Evolutionary conservation across 2,797 vertebrate genomes (phyloP), one percentile per base, ranked within the genome.

Genomic region (Fistularia tabacaria): DNA sequence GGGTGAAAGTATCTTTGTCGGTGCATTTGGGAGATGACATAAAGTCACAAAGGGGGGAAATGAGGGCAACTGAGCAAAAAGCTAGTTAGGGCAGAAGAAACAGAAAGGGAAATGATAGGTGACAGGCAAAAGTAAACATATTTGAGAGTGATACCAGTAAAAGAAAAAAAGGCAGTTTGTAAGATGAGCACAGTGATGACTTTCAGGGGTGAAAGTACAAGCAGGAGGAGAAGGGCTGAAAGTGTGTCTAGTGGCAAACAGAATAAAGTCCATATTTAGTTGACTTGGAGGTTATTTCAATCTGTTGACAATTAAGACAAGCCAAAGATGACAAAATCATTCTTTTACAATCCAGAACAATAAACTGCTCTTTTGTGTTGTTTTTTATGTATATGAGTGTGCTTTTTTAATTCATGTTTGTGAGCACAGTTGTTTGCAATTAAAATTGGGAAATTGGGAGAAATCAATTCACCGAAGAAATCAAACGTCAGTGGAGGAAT

Each of bases 31-130:
- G 36, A 47, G 49, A 54, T 65, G 52, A 61, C 54, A 49, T 41
- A 36, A 61, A 53, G 50, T 53, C 64, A 54, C 37, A 25, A 25
- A 42, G 57, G 41, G 51, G 12, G 14, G 14, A 69, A 59, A 66
- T 71, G 57, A 67, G 54, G 47, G 63, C 51, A 69, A 55, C 73
- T 45, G 48, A 64, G 74, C 51, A 64, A 65, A 71, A 63, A 54
- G 72, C 61, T 52, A 53, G 47, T 59, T 43, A 13, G 10, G 36
- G 10, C 8, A 49, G 39, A 10, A 38, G 14, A 12, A 53, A 39
- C 36, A 12, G 44, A 10, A 49, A 14, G 37, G 45, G 46, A 57
- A 60, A 38, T 5, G 3, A 51, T n/a, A 49, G 9, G 64, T 46
- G 63, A 74, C 59, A 40, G 61, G 52, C 49, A 25, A 49, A 54